Evolutionary conservation across 1,140 invertebrate genomes (phyloP), one percentile per base, ranked within the genome.

Genomic region (Drosophila simulans): DNA sequence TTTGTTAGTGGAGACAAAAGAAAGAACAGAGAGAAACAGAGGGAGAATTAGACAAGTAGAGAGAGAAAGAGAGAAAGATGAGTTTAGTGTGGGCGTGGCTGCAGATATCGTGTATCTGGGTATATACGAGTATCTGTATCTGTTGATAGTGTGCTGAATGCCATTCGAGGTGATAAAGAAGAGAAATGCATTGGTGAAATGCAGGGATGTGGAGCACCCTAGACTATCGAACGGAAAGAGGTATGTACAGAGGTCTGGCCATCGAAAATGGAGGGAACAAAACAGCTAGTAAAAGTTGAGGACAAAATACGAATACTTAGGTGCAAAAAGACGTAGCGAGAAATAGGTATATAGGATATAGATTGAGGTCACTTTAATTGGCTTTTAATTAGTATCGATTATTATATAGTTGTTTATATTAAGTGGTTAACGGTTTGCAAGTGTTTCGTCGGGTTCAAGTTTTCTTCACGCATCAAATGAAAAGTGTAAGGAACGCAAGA

Each of bases 381-480:
- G 52, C 64, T 63, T 66, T 86, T 58, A 57, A 49, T 68, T 75
- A 83, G 51, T 80, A 85, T 75, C 45, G 45, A 34, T 84, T 68
- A 65, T 49, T 56, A 55, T 56, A 55, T 64, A 55, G 34, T 80
- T 73, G 31, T 79, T 70, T 59, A 80, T 60, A 76, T 73, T 85
- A 66, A 74, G 40, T 80, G 79, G 25, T 72, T 86, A 89, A 73
- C 66, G 62, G 66, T 72, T 78, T 75, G 83, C 84, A 83, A 91
- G 91, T 92, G 90, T 91, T 86, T 92, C 91, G 91, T 92, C 91
- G 77, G 91, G 91, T 92, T 92, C 91, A 92, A 92, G 86, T 91
- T 92, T 80, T 80, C 70, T 51, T 82, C 71, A 56, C 68, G 71
- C 52, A 88, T 68, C 42, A 89, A 91, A 91, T 86, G 74, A 90